phyloP scores from a whole-genome alignment of 2,113 vertebrate genomes.

The Hippocampus comes region DNA sequence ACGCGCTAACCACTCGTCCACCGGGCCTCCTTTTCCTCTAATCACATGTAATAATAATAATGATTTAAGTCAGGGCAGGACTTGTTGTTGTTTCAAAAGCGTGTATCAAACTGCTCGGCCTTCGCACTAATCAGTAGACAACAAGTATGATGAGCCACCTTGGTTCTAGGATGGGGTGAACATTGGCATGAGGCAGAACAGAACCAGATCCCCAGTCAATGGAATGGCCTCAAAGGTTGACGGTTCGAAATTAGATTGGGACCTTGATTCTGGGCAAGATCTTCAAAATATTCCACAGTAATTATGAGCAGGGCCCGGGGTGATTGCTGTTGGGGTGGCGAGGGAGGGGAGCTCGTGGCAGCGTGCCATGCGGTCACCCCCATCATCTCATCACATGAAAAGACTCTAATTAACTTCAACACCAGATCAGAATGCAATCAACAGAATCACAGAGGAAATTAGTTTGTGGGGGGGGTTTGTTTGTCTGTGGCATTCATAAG shows the following conservation, averaged over 20 bases:
- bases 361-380: slow-evolving; percentile 39
- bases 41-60: too few species aligned
- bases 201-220: not conserved
- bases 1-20: too few species aligned
- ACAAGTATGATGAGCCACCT: too few species aligned
- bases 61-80: too few species aligned
- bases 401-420: slow-evolving; percentile 67
- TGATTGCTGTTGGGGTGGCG: slow-evolving; percentile 29
- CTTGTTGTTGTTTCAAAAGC: too few species aligned
- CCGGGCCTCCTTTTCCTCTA: too few species aligned
- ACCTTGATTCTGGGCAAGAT: slow-evolving; percentile 13
- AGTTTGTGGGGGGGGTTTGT: slow-evolving; percentile 30
- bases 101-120: too few species aligned
- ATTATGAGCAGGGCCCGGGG: slow-evolving; percentile 27
- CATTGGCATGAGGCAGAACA: not conserved
- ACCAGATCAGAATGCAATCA: slow-evolving; percentile 61
- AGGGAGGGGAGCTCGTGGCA: slow-evolving; percentile 14
- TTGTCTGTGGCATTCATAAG: slow-evolving; percentile 39
- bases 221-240: not conserved
- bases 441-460: slow-evolving; percentile 59
- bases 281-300: slow-evolving; percentile 15
- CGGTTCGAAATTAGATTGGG: not conserved
- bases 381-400: slow-evolving; percentile 62
- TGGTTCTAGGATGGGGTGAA: not conserved
- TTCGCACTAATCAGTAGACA: too few species aligned